Evolutionary conservation across 2,888 invertebrate genomes (phyloP), one percentile per base, ranked within the genome.

Genomic region (Drosophila borealis): DNA sequence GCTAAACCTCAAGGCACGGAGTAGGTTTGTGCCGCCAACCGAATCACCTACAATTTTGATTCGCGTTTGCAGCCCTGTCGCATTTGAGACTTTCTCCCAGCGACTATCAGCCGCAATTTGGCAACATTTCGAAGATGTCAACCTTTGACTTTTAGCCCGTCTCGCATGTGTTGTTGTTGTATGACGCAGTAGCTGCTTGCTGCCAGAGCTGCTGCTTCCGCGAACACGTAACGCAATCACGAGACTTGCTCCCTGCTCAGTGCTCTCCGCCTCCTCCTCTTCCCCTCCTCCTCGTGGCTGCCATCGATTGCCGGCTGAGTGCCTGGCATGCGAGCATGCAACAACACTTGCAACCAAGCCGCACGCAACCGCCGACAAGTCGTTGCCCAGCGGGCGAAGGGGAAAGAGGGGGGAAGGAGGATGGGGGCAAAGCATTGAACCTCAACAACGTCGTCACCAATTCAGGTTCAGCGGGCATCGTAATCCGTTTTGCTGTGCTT

Each of bases 361-460:
- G 59, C 79, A 79, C 74, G 74, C 79, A 70, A 76, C 42, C 33
- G 49, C 50, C 49, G 29, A 39, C 11, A 8, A n/a, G 21, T 14
- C 3, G n/a, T 4, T 4, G n/a, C 10, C 0, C 5, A 3, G 34
- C 9, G 10, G 2, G 39, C 2, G 13, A 4, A 0, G 1, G 42
- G 21, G 2, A 4, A 51, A n/a, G n/a, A n/a, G n/a, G n/a, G 1
- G 42, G 21, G 17, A 2, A 17, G 17, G 2, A 17, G 17, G 1
- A 17, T 1, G 17, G 55, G 50, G 49, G 59, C 17, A 44, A 87
- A 65, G 74, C 89, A 79, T 87, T 89, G 84, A 89, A 89, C 84
- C 88, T 84, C 79, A 75, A 77, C 29, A 29, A 65, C 67, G 56
- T 50, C 59, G 76, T 80, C 79, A 62, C 63, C 75, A 79, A 70